These are phyloP conservation scores for Diarsia brunnea DNA, from an alignment of 2,888 invertebrate genomes.

Conservation along the genomic window DNA sequence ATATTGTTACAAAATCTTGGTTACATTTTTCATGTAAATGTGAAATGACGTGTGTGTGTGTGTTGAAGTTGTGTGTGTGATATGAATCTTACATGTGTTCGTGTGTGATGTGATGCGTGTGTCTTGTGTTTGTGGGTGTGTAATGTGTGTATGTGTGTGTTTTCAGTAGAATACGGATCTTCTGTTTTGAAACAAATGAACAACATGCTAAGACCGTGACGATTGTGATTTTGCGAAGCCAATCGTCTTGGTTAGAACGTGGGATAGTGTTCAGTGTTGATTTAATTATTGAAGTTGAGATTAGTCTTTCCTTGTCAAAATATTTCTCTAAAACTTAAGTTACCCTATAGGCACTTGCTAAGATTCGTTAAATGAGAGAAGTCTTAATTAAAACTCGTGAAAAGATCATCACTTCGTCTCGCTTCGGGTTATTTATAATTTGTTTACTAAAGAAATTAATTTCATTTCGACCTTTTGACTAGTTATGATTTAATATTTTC, in stretches of 20 bases:
- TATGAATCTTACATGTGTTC: too few relatives aligned
- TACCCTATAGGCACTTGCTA: background rate
- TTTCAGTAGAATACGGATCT: too few relatives aligned
- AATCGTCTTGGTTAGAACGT: background rate
- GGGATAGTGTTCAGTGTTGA: background rate
- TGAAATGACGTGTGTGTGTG: too few relatives aligned
- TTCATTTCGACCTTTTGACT: background rate
- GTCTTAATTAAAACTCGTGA: constrained; percentile 20
- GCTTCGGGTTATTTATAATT: background rate
- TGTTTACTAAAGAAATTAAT: background rate
- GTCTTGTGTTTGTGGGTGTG: too few relatives aligned
- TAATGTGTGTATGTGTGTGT: too few relatives aligned
- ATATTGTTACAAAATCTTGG: too few relatives aligned
- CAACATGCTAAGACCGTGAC: background rate
- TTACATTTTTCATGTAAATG: too few relatives aligned
- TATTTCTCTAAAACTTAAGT: background rate
- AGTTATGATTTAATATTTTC: too few relatives aligned
- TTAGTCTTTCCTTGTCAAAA: background rate
- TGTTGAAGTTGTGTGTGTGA: too few relatives aligned
- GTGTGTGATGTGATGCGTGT: too few relatives aligned
- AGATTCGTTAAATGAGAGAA: background rate
- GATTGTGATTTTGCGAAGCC: background rate
- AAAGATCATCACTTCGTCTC: constrained; percentile 8
- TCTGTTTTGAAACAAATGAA: background rate
- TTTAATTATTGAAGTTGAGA: constrained; percentile 1